Percentiles rank a stretch among this genome's conserved stretches.
These are phyloP conservation scores for Scyliorhinus canicula DNA, from an alignment of 2,797 vertebrate species.

Conservation along the genomic window DNA sequence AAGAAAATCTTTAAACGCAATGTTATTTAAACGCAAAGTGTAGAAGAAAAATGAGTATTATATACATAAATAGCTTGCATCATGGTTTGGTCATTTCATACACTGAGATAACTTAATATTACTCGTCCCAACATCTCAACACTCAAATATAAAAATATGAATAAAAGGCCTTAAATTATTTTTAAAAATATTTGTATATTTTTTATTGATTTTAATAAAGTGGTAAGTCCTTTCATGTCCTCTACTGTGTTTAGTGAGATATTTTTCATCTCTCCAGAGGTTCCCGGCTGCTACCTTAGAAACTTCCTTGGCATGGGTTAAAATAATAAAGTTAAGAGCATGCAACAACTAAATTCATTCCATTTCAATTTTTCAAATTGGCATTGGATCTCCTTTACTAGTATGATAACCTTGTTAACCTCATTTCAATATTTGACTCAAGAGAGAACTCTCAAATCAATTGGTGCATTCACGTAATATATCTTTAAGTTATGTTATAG, in stretches of 20 bases:
- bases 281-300: neutral
- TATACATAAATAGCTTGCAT: neutral
- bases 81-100: neutral
- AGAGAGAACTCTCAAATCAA: neutral
- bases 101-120: neutral
- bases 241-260: neutral
- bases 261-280: neutral
- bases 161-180: slow-evolving; percentile 3
- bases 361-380: neutral
- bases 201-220: slow-evolving; percentile 24
- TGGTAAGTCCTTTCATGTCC: neutral
- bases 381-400: neutral
- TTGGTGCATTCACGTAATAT: neutral
- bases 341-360: neutral
- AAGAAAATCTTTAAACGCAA: neutral
- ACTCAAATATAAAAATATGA: neutral
- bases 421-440: neutral
- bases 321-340: neutral
- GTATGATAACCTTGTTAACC: neutral
- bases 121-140: neutral
- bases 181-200: slow-evolving; percentile 23
- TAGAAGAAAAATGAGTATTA: neutral
- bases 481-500: neutral
- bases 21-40: neutral
- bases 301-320: neutral